Evolutionary conservation across 2,113 vertebrate species (phyloP).

Genomic region (Chloroceryle aenea): DNA sequence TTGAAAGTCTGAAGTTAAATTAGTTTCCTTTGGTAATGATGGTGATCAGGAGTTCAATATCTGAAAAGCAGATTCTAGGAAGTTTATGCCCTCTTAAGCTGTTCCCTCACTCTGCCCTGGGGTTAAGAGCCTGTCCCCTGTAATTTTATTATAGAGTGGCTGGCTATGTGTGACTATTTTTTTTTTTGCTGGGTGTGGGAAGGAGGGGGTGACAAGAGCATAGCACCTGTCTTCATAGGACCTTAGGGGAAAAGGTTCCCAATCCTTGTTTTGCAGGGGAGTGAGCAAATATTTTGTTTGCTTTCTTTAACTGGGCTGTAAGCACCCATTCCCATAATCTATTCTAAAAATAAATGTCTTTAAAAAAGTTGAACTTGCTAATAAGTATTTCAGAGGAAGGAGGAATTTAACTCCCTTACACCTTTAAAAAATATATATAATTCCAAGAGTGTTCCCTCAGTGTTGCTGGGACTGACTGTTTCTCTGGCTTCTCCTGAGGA

Average conservation of each 20-base stretch:
- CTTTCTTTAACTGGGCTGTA: neutral
- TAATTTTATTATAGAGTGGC: too few species aligned
- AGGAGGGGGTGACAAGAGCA: neutral
- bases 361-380: neutral
- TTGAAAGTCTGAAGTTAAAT: neutral
- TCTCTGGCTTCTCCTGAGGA: neutral
- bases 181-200: neutral
- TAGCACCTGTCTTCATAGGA: too few species aligned
- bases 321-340: neutral
- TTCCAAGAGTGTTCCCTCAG: neutral
- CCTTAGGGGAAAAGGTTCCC: neutral
- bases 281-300: neutral
- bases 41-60: neutral
- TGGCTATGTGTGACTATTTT: neutral
- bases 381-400: too few species aligned
- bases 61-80: neutral
- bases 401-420: neutral
- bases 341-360: neutral
- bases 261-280: neutral
- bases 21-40: neutral
- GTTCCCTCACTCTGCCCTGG: neutral
- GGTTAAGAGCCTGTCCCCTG: neutral
- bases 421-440: neutral
- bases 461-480: neutral
- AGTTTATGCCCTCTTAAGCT: neutral